Percentiles rank a stretch among this genome's conserved stretches.
Evolutionary conservation across 1,140 invertebrate genomes (phyloP).

Genomic region (Aricia agestis): DNA sequence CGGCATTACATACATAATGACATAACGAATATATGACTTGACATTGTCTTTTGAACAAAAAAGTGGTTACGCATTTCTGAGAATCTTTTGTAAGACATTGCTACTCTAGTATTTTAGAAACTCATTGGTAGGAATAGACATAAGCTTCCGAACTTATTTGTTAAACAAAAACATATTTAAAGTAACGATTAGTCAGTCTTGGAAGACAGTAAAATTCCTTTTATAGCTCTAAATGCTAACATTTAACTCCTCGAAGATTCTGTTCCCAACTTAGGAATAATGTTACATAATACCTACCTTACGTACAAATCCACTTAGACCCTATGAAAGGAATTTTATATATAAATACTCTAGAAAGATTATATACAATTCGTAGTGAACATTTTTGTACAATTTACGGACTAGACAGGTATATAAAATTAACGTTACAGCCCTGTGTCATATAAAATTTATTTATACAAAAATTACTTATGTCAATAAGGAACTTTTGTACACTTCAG

Average conservation of each 20-base stretch:
- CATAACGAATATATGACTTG: no score
- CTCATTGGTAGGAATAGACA: not conserved
- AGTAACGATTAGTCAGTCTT: conserved; percentile 60
- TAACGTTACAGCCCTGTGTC: conserved; percentile 20
- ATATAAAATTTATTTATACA: not conserved
- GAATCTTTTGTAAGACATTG: no score
- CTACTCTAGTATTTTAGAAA: no score
- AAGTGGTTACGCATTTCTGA: no score
- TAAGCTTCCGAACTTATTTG: not conserved
- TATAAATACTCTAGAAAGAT: conserved; percentile 19
- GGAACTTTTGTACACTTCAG: no score
- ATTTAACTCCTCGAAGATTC: not conserved
- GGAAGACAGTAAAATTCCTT: conserved; percentile 51
- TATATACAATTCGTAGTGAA: conserved; percentile 29
- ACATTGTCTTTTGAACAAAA: no score
- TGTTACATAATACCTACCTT: not conserved
- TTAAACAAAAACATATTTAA: conserved; percentile 21
- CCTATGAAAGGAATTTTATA: conserved; percentile 44
- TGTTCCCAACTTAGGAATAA: not conserved
- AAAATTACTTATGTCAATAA: not conserved
- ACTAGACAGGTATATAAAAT: conserved; percentile 41
- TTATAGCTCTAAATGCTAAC: conserved; percentile 25
- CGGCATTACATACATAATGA: no score
- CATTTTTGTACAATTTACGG: conserved; percentile 45
- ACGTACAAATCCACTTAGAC: not conserved